Conservation (phyloP, 30 jellyfish, hydroid and myxozoan genomes). For the Chrysaora quinquecirrha region DNA sequence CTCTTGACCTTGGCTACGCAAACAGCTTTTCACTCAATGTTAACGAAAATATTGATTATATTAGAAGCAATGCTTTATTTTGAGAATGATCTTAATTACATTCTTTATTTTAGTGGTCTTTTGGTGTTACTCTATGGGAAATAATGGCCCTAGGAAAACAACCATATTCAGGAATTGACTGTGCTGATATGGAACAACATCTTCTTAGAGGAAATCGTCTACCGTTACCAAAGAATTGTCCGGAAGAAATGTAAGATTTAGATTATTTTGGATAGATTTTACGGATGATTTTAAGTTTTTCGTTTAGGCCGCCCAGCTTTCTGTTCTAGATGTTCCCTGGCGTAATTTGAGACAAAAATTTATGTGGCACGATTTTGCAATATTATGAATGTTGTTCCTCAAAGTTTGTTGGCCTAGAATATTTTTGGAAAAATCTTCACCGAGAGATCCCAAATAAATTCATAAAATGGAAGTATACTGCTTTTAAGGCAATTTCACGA, state of each 20-base stretch:
- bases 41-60: background rate
- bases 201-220: constrained; percentile 70
- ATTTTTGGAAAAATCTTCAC: too few species aligned
- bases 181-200: constrained; percentile 69
- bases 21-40: too few species aligned
- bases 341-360: too few species aligned
- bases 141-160: constrained; percentile 91
- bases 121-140: constrained; percentile 91
- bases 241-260: constrained; percentile 96
- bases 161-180: constrained; percentile 83
- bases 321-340: too few species aligned
- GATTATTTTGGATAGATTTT: constrained; percentile 84
- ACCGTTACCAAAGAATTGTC: constrained; percentile 83
- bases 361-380: too few species aligned
- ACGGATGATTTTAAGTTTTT: constrained; percentile 87
- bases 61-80: background rate
- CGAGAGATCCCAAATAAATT: too few species aligned
- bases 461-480: too few species aligned
- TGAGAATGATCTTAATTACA: too few species aligned
- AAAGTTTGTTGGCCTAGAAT: constrained; percentile 79
- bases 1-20: too few species aligned
- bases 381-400: too few species aligned
- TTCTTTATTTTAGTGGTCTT: constrained; percentile 80
- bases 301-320: too few species aligned
- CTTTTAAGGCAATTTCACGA: too few species aligned